Evolutionary conservation across 2,113 vertebrate species (phyloP).

Genomic region (Quiscalus mexicanus): DNA sequence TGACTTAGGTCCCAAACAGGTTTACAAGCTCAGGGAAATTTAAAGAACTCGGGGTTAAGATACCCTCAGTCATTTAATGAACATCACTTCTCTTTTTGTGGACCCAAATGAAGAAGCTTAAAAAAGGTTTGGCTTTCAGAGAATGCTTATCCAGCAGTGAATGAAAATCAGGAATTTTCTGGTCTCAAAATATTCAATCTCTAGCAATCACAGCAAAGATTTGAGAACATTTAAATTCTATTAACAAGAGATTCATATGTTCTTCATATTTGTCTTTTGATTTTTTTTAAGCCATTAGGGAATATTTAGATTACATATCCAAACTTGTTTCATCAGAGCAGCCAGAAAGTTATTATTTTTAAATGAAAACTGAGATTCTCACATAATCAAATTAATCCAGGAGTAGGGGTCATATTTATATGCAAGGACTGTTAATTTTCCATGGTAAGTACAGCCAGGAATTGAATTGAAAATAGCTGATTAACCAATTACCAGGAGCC

Average conservation of each 20-base stretch:
- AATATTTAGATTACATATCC: slow-evolving; percentile 12
- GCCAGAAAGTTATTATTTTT: slow-evolving; percentile 50
- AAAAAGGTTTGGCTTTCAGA: not conserved
- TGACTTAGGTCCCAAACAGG: not conserved
- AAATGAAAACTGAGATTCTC: slow-evolving; percentile 53
- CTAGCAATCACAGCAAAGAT: not conserved
- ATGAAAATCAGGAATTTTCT: not conserved
- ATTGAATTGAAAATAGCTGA: slow-evolving; percentile 61
- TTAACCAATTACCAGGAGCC: slow-evolving; percentile 28
- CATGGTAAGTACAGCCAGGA: slow-evolving; percentile 23
- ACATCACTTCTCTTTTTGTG: not conserved
- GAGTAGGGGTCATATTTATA: slow-evolving; percentile 54
- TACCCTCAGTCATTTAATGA: not conserved
- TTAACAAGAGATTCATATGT: not conserved
- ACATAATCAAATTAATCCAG: slow-evolving; percentile 60
- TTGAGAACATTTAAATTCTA: not conserved
- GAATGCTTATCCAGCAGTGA: not conserved
- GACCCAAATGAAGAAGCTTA: not conserved
- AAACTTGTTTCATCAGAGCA: slow-evolving; percentile 17
- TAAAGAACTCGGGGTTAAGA: not conserved
- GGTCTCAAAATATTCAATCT: not conserved
- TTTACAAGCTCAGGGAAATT: not conserved
- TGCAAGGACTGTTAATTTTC: slow-evolving; percentile 52
- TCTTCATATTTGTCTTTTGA: slow-evolving; percentile 1
- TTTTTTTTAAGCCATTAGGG: slow-evolving; percentile 20